Conservation (phyloP, 2,888 invertebrate species). For the Nemurella pictetii region DNA sequence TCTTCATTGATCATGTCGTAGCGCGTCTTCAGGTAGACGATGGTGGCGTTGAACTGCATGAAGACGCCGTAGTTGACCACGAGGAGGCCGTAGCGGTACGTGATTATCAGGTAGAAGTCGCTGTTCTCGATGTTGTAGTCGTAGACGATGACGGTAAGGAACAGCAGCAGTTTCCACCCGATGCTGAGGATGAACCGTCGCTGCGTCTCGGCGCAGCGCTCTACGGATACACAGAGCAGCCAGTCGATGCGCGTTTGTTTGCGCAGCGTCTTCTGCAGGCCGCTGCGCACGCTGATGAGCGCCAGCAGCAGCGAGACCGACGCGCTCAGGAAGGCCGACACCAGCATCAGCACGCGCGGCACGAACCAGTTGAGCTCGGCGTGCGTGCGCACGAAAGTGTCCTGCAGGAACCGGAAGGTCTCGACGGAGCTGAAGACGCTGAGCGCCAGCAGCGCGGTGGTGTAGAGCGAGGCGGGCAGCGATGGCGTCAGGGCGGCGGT, state of each 20-base stretch:
- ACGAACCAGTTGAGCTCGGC: too few species aligned
- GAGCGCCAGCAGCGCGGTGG: too few species aligned
- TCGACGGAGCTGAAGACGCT: too few species aligned
- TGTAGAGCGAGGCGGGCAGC: too few species aligned
- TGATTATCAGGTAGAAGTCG: not conserved
- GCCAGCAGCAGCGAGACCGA: too few species aligned
- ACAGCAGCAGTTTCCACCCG: not conserved
- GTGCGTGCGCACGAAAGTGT: too few species aligned
- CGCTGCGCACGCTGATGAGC: too few species aligned
- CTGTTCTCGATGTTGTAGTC: not conserved
- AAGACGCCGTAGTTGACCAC: not conserved
- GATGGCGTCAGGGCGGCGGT: too few species aligned
- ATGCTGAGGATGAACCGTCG: not conserved
- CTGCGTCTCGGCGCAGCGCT: not conserved
- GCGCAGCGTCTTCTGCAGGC: not conserved
- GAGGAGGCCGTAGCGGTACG: not conserved
- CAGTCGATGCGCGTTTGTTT: not conserved
- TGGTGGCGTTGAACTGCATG: not conserved
- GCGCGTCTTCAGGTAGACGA: not conserved
- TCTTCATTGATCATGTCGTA: not conserved
- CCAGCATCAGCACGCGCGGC: too few species aligned
- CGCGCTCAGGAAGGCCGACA: too few species aligned
- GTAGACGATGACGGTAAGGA: not conserved
- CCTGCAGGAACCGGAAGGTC: too few species aligned
- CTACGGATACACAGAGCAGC: not conserved